A percentile compares a stretch with the other conserved stretches of the same genome.
Conservation (phyloP, 2,888 invertebrate genomes). For the Seira ritae region DNA sequence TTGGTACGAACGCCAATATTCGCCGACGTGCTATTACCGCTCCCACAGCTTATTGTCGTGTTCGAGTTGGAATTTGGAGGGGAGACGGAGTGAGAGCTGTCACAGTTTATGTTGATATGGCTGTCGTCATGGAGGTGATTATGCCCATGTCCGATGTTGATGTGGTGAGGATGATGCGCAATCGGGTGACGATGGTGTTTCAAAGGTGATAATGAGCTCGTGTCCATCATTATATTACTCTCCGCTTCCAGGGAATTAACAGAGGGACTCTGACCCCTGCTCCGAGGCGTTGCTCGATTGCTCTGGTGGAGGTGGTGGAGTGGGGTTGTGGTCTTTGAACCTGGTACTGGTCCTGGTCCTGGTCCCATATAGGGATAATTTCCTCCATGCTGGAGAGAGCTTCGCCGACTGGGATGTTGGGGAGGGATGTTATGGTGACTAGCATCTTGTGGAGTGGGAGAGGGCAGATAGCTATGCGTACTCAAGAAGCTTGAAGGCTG, state of each 20-base stretch:
- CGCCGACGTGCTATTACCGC: constrained; percentile 63
- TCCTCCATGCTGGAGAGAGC: constrained; percentile 12
- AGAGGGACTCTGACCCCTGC: constrained; percentile 47
- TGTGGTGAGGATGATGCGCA: constrained; percentile 26
- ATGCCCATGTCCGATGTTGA: constrained; percentile 45
- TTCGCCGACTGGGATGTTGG: constrained; percentile 8
- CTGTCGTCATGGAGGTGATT: constrained; percentile 54
- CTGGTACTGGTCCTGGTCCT: not conserved
- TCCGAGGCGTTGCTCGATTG: constrained; percentile 30
- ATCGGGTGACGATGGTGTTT: constrained; percentile 38
- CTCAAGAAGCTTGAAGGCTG: constrained; percentile 55
- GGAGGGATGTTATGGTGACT: constrained; percentile 1
- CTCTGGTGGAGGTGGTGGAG: constrained; percentile 34
- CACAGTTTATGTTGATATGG: constrained; percentile 49
- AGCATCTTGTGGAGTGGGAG: not conserved
- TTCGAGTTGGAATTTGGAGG: constrained; percentile 61
- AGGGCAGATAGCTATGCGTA: constrained; percentile 44
- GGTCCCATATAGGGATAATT: not conserved
- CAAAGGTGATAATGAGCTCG: constrained; percentile 26
- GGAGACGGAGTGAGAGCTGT: constrained; percentile 57
- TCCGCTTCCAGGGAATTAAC: constrained; percentile 52
- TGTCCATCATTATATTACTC: constrained; percentile 49
- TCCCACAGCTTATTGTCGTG: constrained; percentile 63
- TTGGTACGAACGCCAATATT: constrained; percentile 60
- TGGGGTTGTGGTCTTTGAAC: not conserved